Base-by-base conservation (phyloP, 1,140 invertebrate species). In the Drosophila albomicans region DNA sequence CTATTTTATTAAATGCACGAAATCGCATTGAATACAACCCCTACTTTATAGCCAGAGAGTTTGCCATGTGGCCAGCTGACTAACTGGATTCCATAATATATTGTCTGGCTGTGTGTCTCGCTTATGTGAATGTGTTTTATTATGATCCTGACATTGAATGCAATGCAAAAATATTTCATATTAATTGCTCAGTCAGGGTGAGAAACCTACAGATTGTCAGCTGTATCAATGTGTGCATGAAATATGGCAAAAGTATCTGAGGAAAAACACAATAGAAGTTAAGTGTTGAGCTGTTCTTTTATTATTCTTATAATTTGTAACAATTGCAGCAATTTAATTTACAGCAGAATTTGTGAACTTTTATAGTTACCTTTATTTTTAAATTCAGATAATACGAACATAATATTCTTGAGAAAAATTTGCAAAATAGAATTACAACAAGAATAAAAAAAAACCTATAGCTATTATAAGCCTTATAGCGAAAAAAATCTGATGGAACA, bases 1-100 rank as follows among this genome's bases (percentile, higher is more conserved):
- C 84, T 73, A 89, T 89, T 89, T 88, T 89, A 88, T 88, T 84
- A 88, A 88, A 85, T 87, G 73, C 84, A 88, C 66, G 69, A 64
- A 72, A 82, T 70, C 13, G 35, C 67, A 51, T n/a, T n/a, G 15
- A 46, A 45, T 54, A 54, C 67, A 59, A 43, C 77, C 84, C 56
- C 64, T 77, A 59, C 52, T 63, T 46, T 56, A 57, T 54, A 38
- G 58, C 56, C 28, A 13, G n/a, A 38, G 52, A 45, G 13, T 6
- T 35, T 13, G 46, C 59, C 62, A 72, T 68, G 20, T 69, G 73
- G 48, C 64, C 64, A 75, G 72, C 76, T 78, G 76, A 78, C 65
- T 78, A 78, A 78, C 72, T 75, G 72, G 61, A 75, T 75, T 56
- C 56, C 43, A 46, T 20, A 59, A 20, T 67, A 11, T 67, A 46